Percentiles rank a stretch among this genome's conserved stretches.
Conservation (phyloP, 1,140 invertebrate genomes). For the Chionoecetes opilio region DNA sequence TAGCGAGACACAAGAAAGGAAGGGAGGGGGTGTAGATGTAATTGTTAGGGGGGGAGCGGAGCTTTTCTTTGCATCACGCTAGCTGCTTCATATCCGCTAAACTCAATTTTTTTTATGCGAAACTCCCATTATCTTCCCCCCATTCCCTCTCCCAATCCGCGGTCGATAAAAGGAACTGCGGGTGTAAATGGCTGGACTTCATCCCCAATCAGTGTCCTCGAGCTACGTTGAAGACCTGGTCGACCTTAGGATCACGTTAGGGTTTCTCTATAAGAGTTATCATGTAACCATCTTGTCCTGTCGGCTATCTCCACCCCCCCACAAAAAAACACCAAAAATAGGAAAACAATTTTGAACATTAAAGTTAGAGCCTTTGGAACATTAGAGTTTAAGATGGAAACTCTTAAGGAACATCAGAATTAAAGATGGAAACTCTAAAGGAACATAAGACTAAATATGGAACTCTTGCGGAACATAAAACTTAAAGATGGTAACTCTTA, state of each 20-base stretch:
- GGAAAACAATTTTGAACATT: too few relatives aligned
- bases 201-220: constrained; percentile 1
- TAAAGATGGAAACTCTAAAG: too few relatives aligned
- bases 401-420: too few relatives aligned
- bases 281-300: too few relatives aligned
- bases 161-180: not conserved
- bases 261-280: too few relatives aligned
- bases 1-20: not conserved
- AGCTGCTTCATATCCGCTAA: not conserved
- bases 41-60: not conserved
- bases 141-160: not conserved
- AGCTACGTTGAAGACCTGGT: not conserved
- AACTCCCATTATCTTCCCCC: constrained; percentile 7
- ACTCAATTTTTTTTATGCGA: not conserved
- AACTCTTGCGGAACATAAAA: too few relatives aligned
- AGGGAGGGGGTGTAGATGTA: not conserved
- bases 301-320: too few relatives aligned
- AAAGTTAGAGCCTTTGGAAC: too few relatives aligned
- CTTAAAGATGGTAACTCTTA: too few relatives aligned
- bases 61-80: not conserved
- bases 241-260: not conserved
- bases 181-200: not conserved
- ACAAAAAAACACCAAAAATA: too few relatives aligned
- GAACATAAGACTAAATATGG: too few relatives aligned
- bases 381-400: too few relatives aligned